Percentiles rank a stretch among this genome's conserved stretches.
Conservation (phyloP, 1,140 invertebrate genomes). For the Meloidogyne exigua region DNA sequence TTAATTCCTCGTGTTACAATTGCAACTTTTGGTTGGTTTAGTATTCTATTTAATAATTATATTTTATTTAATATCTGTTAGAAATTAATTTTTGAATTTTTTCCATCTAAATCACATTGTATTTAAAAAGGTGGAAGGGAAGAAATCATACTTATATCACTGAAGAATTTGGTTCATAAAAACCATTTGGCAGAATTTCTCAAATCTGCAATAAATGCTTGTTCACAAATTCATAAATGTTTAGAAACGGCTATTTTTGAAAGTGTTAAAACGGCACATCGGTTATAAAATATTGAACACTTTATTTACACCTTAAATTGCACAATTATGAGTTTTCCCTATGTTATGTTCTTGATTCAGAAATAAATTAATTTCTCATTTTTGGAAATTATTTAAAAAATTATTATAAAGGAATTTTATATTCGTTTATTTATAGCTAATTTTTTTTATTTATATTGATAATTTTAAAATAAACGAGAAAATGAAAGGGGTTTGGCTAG, state of each 20-base stretch:
- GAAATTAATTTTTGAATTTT: too few species aligned
- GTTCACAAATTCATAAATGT: conserved; percentile 36
- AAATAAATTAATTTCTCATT: too few species aligned
- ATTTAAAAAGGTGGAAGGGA: conserved; percentile 33
- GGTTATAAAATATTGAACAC: not conserved
- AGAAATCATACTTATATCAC: conserved; percentile 35
- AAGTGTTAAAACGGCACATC: conserved; percentile 15
- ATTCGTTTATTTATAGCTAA: not conserved
- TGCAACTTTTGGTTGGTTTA: conserved; percentile 33
- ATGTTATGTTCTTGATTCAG: too few species aligned
- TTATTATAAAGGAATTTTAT: too few species aligned
- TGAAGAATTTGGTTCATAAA: conserved; percentile 37
- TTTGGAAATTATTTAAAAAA: too few species aligned
- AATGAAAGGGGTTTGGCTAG: not conserved
- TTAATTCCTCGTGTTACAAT: conserved; percentile 36
- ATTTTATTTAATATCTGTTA: too few species aligned
- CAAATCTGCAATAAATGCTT: conserved; percentile 29
- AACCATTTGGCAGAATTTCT: conserved; percentile 28
- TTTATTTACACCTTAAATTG: not conserved
- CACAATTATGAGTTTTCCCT: too few species aligned
- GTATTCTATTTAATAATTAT: not conserved
- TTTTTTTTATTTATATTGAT: not conserved
- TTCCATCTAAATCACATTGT: not conserved
- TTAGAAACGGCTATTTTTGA: conserved; percentile 38
- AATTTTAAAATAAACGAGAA: not conserved